Base-by-base conservation (phyloP, 1,140 invertebrate genomes). In the Acyrthosiphon pisum region DNA sequence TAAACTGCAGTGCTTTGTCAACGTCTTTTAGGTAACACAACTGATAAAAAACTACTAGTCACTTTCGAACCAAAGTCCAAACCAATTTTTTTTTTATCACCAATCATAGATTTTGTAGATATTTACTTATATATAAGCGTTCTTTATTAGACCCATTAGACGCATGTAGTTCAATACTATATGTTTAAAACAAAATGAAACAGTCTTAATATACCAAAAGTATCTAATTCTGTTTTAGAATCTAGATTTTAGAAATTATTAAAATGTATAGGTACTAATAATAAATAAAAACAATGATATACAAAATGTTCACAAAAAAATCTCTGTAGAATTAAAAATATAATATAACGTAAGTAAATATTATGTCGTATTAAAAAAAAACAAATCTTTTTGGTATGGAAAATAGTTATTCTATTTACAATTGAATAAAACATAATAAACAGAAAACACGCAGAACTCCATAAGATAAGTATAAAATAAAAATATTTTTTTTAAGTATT, bases 21-120 rank as follows among this genome's bases (percentile, higher is more conserved):
- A 92, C 76, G 91, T 92, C 91, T 48, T 50, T 48, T 48, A 35
- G 46, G 68, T 92, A 84, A 92, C 60, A 48, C 44, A 2, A 50
- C 30, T 50, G 22, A 93, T 60, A 93, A 86, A 81, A 87, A 91
- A 89, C 87, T 89, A 89, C 50, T 89, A 37, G 88, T 8, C n/a
- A 41, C 53, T 89, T 89, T 89, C 50, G 7, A 89, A 37, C 35
- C 30, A 86, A 46, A 20, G 26, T 76, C 14, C 30, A 76, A 6
- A 30, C 84, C 22, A 56, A 26, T 56, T 56, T 53, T 89, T 37
- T 35, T 6, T 53, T 53, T 37, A 46, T 86, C 41, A 14, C 41
- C 23, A 44, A 41, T 23, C 41, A 23, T 86, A 41, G 9, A 84
- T 84, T 23, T 86, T 86, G 1, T 6, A 30, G 26, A 26, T 18